phyloP scores from a whole-genome alignment of 1,140 invertebrate species.

The Ceratosolen solmsi region DNA sequence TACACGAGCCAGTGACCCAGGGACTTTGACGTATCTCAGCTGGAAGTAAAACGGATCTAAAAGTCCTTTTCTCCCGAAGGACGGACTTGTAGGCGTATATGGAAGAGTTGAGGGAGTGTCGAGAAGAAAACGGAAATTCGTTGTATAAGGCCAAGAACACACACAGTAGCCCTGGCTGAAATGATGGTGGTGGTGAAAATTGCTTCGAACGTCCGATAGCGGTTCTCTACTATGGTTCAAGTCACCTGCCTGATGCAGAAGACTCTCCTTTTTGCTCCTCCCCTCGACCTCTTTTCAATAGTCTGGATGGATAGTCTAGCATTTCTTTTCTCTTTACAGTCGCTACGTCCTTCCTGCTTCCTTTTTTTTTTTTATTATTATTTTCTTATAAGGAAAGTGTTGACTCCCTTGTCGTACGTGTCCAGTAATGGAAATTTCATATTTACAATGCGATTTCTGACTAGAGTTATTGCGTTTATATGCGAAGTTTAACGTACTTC shows the following conservation, averaged over 20 bases:
- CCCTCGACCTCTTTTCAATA: constrained; percentile 25
- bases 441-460: constrained; percentile 32
- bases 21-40: constrained; percentile 50
- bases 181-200: constrained; percentile 9
- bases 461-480: not conserved
- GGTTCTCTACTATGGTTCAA: not conserved
- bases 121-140: constrained; percentile 38
- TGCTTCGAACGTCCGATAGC: constrained; percentile 21
- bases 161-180: not conserved
- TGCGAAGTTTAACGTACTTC: not conserved
- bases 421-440: constrained; percentile 37
- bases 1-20: constrained; percentile 37
- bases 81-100: constrained; percentile 6
- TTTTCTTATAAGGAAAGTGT: not conserved
- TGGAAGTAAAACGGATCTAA: constrained; percentile 46
- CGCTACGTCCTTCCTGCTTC: not conserved
- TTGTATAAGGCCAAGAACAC: constrained; percentile 26
- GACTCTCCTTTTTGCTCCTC: not conserved
- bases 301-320: not conserved
- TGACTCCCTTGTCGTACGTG: constrained; percentile 7
- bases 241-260: constrained; percentile 15
- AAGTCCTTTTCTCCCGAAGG: constrained; percentile 37
- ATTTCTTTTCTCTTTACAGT: constrained; percentile 35
- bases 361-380: constrained; percentile 1
- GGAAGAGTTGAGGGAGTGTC: constrained; percentile 30